Percentiles rank a stretch among this genome's conserved stretches.
phyloP scores from a whole-genome alignment of 2,797 vertebrate species.

The Muscicapa striata region DNA sequence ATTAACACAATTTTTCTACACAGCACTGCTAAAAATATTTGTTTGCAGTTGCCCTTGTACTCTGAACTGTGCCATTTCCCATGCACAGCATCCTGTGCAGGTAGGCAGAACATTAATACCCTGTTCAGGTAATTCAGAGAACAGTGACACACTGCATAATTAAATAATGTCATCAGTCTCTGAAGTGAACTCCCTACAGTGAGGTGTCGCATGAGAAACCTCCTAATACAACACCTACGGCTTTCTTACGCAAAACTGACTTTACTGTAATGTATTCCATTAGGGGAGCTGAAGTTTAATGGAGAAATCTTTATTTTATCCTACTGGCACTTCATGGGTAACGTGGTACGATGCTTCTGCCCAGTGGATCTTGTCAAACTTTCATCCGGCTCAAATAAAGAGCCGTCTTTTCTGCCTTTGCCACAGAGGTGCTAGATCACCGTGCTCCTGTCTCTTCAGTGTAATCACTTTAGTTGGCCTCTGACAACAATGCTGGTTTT shows the following conservation, averaged over 20 bases:
- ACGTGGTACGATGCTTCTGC: neutral
- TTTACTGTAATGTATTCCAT: conserved; percentile 52
- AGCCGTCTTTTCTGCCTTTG: neutral
- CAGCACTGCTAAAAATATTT: conserved; percentile 31
- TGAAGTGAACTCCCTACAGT: conserved; percentile 63
- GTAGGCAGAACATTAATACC: conserved; percentile 48
- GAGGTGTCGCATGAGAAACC: conserved; percentile 43
- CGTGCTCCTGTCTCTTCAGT: neutral
- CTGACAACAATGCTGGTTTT: neutral
- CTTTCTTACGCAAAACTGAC: conserved; percentile 51
- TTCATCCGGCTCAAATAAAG: neutral
- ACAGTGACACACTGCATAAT: conserved; percentile 66
- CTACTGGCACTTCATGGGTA: conserved; percentile 24
- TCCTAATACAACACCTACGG: conserved; percentile 65
- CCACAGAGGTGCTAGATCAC: neutral
- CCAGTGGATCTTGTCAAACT: neutral
- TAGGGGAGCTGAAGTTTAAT: conserved; percentile 44
- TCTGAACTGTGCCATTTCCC: conserved; percentile 21
- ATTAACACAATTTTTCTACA: conserved; percentile 26
- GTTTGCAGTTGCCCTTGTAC: conserved; percentile 41
- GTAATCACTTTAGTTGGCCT: neutral
- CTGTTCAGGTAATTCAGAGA: conserved; percentile 53
- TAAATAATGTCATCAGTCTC: conserved; percentile 72
- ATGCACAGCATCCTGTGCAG: conserved; percentile 17
- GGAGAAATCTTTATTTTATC: conserved; percentile 40